phyloP scores from a whole-genome alignment of 1,140 invertebrate genomes.

The Andricus grossulariae region DNA sequence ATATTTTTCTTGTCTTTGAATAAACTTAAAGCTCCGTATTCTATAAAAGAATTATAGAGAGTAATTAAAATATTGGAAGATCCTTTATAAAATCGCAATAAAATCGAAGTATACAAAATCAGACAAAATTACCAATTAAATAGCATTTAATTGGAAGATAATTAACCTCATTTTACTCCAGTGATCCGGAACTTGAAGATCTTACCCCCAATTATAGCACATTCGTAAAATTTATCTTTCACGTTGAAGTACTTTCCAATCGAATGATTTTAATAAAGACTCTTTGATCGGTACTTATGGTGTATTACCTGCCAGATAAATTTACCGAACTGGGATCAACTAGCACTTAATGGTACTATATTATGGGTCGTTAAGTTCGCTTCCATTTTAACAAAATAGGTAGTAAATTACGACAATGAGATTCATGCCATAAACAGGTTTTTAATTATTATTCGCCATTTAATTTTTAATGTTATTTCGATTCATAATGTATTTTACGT shows the following conservation, averaged over 20 bases:
- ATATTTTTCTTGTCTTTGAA: no score
- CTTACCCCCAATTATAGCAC: not conserved
- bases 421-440: no score
- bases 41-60: no score
- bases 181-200: not conserved
- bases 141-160: not conserved
- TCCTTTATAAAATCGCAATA: no score
- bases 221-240: conserved; percentile 18
- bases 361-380: conserved; percentile 13
- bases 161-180: not conserved
- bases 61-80: no score
- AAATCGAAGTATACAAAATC: no score
- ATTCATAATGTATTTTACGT: no score
- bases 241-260: conserved; percentile 10
- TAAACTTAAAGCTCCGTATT: no score
- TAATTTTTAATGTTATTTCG: no score
- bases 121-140: no score
- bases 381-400: not conserved
- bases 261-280: conserved; percentile 26
- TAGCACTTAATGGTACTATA: conserved; percentile 28
- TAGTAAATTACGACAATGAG: not conserved
- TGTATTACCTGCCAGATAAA: conserved; percentile 14
- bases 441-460: no score
- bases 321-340: conserved; percentile 13
- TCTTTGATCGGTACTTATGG: conserved; percentile 25